Conservation (phyloP, 1,140 invertebrate species). For the Eriosoma lanigerum region DNA sequence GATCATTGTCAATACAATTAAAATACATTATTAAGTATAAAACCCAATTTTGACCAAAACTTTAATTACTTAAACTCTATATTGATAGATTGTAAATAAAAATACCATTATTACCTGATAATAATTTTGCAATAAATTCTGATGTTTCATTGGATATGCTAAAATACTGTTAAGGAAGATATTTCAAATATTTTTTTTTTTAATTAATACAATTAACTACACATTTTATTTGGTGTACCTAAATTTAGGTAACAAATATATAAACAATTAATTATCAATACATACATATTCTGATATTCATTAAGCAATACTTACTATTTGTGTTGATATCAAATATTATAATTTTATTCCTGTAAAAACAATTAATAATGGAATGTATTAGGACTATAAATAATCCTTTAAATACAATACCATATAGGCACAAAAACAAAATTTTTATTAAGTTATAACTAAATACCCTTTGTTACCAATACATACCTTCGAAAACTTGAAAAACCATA, state of each 20-base stretch:
- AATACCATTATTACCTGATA: not conserved
- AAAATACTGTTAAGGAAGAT: not conserved
- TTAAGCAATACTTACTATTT: conserved; percentile 11
- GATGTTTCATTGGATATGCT: not conserved
- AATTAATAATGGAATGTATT: not conserved
- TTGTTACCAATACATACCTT: conserved; percentile 49
- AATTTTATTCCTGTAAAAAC: not conserved
- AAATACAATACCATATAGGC: not conserved
- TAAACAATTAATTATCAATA: not conserved
- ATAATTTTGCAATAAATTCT: not conserved
- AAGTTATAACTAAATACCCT: conserved; percentile 38
- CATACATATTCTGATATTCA: not conserved
- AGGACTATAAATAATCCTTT: not conserved
- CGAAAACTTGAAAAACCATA: not conserved
- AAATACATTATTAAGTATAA: conserved; percentile 12
- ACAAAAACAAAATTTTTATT: not conserved
- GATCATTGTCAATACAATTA: not conserved
- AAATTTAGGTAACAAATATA: no score
- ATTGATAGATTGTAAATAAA: not conserved
- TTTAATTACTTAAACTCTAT: not conserved
- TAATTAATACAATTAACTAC: not conserved
- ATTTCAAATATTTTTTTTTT: no score
- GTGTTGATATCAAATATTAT: not conserved
- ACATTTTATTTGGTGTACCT: no score
- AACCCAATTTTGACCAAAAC: not conserved